These are phyloP conservation scores for Drosophila nasuta DNA, from an alignment of 1,140 invertebrate genomes.

Conservation along the genomic window DNA sequence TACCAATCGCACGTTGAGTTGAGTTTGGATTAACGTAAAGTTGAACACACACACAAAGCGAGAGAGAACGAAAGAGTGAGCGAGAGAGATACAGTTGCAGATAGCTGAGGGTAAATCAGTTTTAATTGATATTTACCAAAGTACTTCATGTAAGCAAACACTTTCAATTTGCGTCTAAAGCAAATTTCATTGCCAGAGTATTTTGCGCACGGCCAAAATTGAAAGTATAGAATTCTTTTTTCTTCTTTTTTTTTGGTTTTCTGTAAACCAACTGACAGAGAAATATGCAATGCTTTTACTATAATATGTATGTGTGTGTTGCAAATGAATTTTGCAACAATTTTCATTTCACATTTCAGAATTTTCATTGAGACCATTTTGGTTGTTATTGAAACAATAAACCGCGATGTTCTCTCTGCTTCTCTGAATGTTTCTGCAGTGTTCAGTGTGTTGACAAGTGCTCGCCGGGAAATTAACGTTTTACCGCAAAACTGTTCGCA, in stretches of 20 bases:
- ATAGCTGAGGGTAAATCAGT: conserved; percentile 67
- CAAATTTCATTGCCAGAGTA: conserved; percentile 49
- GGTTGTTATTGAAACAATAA: conserved; percentile 54
- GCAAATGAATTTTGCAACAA: conserved; percentile 44
- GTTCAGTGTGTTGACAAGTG: conserved; percentile 69
- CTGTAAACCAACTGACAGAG: conserved; percentile 1
- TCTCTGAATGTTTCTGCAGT: conserved; percentile 52
- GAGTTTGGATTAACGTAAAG: conserved; percentile 65
- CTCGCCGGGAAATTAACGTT: conserved; percentile 81
- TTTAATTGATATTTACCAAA: conserved; percentile 84
- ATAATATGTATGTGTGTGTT: not conserved
- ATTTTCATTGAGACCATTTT: conserved; percentile 42
- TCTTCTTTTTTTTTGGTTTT: not conserved
- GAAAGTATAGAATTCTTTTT: conserved; percentile 11
- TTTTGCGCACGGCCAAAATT: not conserved
- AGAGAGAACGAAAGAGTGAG: no score
- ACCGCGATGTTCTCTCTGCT: conserved; percentile 32
- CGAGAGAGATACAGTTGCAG: no score
- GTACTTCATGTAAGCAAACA: conserved; percentile 79
- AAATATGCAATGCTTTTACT: conserved; percentile 12
- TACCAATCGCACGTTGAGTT: conserved; percentile 44
- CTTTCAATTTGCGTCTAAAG: conserved; percentile 68
- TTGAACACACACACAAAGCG: conserved; percentile 24
- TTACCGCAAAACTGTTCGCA: conserved; percentile 73
- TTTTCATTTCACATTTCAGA: conserved; percentile 28